Conservation (phyloP, 2,797 vertebrate genomes). For the Leptatherina wallacei region DNA sequence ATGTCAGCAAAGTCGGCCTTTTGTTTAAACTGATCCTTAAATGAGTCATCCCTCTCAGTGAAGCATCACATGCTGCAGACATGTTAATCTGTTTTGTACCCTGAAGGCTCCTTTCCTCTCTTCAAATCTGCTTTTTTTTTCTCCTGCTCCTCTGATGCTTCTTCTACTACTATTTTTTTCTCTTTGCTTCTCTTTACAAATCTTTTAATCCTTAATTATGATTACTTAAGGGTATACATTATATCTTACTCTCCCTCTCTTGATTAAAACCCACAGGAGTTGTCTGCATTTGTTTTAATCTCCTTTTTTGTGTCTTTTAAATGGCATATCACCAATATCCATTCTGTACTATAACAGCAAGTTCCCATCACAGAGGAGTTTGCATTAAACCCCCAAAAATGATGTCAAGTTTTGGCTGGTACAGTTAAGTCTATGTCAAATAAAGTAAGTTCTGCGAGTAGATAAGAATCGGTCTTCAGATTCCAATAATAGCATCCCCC, state of each 20-base stretch:
- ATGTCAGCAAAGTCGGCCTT: slow-evolving; percentile 21
- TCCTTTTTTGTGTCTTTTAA: not conserved
- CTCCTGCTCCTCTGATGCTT: not conserved
- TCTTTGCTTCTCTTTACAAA: not conserved
- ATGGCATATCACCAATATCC: not conserved
- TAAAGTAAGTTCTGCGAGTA: not conserved
- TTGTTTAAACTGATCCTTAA: slow-evolving; percentile 39
- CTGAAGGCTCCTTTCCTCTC: slow-evolving; percentile 4
- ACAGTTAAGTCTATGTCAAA: not conserved
- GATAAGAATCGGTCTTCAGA: not conserved
- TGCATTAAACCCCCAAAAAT: not conserved
- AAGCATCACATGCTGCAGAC: slow-evolving; percentile 2
- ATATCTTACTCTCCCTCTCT: not conserved
- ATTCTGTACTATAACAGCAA: not conserved
- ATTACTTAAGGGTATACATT: not conserved
- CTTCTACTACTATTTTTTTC: not conserved
- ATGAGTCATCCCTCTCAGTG: slow-evolving; percentile 18
- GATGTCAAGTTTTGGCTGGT: not conserved
- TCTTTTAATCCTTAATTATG: slow-evolving; percentile 1
- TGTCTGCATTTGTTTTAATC: not conserved
- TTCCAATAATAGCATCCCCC: slow-evolving; percentile 3
- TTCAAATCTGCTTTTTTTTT: not conserved
- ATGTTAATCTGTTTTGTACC: slow-evolving; percentile 5
- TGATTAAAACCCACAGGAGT: not conserved
- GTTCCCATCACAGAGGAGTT: not conserved